Conservation (phyloP, 2,888 invertebrate genomes). For the Poecilobothrus nobilitatus region DNA sequence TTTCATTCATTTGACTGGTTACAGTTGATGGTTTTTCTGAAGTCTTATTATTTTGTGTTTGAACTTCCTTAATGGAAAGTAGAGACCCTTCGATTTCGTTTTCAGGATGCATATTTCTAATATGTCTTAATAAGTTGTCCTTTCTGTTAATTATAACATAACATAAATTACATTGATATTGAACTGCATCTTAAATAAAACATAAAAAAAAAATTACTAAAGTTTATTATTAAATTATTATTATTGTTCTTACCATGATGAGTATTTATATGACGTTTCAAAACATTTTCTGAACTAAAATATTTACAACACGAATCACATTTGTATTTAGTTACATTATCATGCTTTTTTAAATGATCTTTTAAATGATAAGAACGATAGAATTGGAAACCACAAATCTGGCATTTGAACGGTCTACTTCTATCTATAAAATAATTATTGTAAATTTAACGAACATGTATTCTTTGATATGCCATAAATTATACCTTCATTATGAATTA, state of each 20-base stretch:
- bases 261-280: slow-evolving; percentile 58
- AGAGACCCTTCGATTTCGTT: too few relatives aligned
- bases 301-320: slow-evolving; percentile 59
- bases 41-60: too few relatives aligned
- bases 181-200: slow-evolving; percentile 51
- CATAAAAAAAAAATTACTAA: slow-evolving; percentile 23
- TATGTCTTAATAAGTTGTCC: slow-evolving; percentile 69
- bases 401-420: slow-evolving; percentile 49
- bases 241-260: slow-evolving; percentile 51
- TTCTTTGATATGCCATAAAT: not conserved
- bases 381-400: slow-evolving; percentile 54
- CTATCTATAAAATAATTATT: slow-evolving; percentile 26
- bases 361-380: slow-evolving; percentile 52
- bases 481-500: slow-evolving; percentile 40
- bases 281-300: slow-evolving; percentile 60
- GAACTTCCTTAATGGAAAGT: too few relatives aligned
- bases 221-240: slow-evolving; percentile 2
- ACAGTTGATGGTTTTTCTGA: too few relatives aligned
- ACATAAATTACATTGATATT: slow-evolving; percentile 64
- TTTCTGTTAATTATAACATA: slow-evolving; percentile 61
- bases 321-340: slow-evolving; percentile 47
- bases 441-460: not conserved
- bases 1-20: too few relatives aligned
- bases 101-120: slow-evolving; percentile 64
- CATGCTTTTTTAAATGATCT: slow-evolving; percentile 50